A percentile compares a stretch with the other conserved stretches of the same genome.
These are phyloP conservation scores for Ficedula albicollis DNA, from an alignment of 2,797 vertebrate genomes.

Conservation along the genomic window DNA sequence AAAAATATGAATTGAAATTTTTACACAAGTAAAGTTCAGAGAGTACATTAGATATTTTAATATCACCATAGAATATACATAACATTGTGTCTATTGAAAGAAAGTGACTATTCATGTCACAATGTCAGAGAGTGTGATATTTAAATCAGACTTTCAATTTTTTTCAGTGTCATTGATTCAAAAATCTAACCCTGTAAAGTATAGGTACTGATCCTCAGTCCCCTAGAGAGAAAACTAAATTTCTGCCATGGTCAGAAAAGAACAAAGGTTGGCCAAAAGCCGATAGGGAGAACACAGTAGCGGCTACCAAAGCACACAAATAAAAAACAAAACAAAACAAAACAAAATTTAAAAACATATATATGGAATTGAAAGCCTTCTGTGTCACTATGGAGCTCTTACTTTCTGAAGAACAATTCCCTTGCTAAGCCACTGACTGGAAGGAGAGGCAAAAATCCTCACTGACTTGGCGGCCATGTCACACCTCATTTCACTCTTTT, in stretches of 20 bases:
- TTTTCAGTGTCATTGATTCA: background rate
- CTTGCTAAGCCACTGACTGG: background rate
- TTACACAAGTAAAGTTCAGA: background rate
- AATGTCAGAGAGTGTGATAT: background rate
- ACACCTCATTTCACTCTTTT: constrained; percentile 71
- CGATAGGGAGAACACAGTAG: background rate
- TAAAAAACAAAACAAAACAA: background rate
- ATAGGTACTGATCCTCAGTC: background rate
- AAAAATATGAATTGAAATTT: background rate
- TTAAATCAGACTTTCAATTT: constrained; percentile 25
- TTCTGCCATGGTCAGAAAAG: constrained; percentile 24
- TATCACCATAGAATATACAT: background rate
- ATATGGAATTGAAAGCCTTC: background rate
- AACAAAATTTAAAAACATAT: background rate
- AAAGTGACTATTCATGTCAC: background rate
- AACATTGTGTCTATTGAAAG: background rate
- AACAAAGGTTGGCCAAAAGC: constrained; percentile 13
- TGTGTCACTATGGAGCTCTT: background rate
- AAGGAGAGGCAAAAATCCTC: constrained; percentile 23
- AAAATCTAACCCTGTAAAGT: background rate
- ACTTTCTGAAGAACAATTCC: constrained; percentile 10
- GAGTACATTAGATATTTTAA: background rate
- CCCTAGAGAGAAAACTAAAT: constrained; percentile 17
- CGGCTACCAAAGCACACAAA: background rate
- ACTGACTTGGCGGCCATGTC: constrained; percentile 17